Base-by-base conservation (phyloP, 2,113 vertebrate species). In the Nibea coibor region DNA sequence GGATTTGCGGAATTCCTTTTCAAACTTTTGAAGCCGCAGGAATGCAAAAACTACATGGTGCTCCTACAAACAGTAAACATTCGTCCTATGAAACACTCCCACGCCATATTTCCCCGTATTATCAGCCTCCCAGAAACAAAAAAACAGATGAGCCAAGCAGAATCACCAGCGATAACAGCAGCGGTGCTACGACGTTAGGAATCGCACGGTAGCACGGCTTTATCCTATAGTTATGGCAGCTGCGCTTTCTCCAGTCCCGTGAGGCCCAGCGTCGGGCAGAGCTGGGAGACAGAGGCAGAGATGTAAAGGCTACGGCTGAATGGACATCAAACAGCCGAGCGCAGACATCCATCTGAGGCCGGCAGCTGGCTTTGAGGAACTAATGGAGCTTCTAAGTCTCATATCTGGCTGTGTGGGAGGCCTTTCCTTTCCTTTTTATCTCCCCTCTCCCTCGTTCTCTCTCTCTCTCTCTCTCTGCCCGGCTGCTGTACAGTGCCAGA, bases 351-450 rank as follows among this genome's bases (percentile, higher is more conserved):
- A 87, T 90, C 81, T 89, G 87, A 91, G 87, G 66, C 70, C 78
- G 15, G 87, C 89, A 89, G 90, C 88, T 91, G 88, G 83, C 90
- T 93, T 80, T 87, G 84, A 92, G 81, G 84, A 89, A 45, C 88
- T 90, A 88, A 92, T 89, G 90, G 81, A 89, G 84, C 87, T 90
- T 82, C 81, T 72, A 88, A 90, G 86, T 72, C 80, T 87, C 81
- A 80, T 88, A 87, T 92, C 86, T 87, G 82, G 78, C 78, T 85
- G 85, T 72, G 91, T 91, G 88, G 91, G 90, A 92, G 90, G 86
- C 83, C 90, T 90, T 90, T 80, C 47, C 67, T 79, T 66, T 81
- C 69, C 81, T 81, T 91, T 89, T 89, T 74, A 85, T 90, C 89
- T 67, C 50, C 58, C 72, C 81, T 74, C 70, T 63, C 65, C n/a